Evolutionary conservation across 2,113 vertebrate genomes (phyloP), one percentile per base, ranked within the genome.

Genomic region (Brachypodius melanocephalos): DNA sequence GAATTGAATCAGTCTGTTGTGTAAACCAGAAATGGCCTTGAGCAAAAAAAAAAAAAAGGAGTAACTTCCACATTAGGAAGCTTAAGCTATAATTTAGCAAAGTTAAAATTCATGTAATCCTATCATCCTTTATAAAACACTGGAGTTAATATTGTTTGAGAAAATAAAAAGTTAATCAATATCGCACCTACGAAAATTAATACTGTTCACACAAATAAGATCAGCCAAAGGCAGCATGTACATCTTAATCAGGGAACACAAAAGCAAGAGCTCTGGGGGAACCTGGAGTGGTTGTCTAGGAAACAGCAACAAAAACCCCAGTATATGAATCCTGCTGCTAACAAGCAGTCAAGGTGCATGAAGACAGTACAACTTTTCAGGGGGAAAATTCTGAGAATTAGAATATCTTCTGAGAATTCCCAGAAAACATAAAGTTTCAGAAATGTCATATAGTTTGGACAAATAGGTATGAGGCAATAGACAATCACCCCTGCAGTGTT

Each of bases 141-240:
- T 45, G 25, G 55, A 96, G 88, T 96, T 91, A 93, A 77, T 79
- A 74, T 21, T 88, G 61, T 86, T 92, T 78, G 59, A 91, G 85
- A 88, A 93, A 94, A 95, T 79, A 79, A 92, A 79, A 96, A 66
- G 59, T 85, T 95, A 90, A 96, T 96, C 87, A 94, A 88, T 89
- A 84, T 77, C 1, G 0, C 67, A 90, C 63, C 76, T 96, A 85
- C 5, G 5, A 90, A 94, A 96, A 95, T 85, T 43, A 88, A 83
- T 93, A 63, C 38, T 85, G 51, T 83, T 93, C 59, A 75, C 51
- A 83, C 48, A 96, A 63, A 85, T 71, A 76, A 77, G 68, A 93
- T 86, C 75, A 95, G 63, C 85, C 75, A 91, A 88, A 94, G 91
- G 78, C 91, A 91, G 78, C 67, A n/a, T 38, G 72, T 90, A 95